Base-by-base conservation (phyloP, 2,888 invertebrate species). In the Harpalus rubripes region DNA sequence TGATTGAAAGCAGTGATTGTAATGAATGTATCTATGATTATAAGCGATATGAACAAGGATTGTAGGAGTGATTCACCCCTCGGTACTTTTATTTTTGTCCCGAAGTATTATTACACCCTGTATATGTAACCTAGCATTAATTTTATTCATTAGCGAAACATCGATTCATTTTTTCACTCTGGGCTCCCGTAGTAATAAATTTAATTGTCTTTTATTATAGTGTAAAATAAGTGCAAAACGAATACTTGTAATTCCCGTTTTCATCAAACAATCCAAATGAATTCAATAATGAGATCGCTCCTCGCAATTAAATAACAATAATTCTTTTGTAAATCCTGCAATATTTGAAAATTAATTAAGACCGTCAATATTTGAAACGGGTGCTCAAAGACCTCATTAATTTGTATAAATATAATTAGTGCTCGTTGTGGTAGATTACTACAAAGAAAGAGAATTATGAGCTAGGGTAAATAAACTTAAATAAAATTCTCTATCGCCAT, bases 401-500 rank as follows among this genome's bases (percentile, higher is more conserved):
- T 59, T 59, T 18, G 15, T 59, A n/a, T 18, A 59, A 59, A 59
- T 18, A 59, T 18, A 59, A 59, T 59, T 59, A 59, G 59, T 16
- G 6, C 16, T 1, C 59, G 18, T 59, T 68, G 15, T n/a, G 68
- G 68, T 68, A n/a, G 15, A 39, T 39, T 41, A 32, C 39, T 15
- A 68, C 68, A 44, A 74, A 74, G 72, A 18, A 68, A 41, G 41
- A 74, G 52, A 74, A 44, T 74, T 74, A 41, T 44, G 44, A 44
- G 72, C 6, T 41, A 65, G 41, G 39, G 39, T 72, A 41, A 72
- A 41, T 72, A 72, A 72, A 41, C n/a, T 39, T 22, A 68, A 65
- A 68, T 68, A 68, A 68, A 68, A 68, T 16, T 18, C 16, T 44
- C 78, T 78, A 78, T 78, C 56, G 56, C 12, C 56, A 56, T 58